Base-by-base conservation (phyloP, 2,797 vertebrate species). In the Danio tinwini region DNA sequence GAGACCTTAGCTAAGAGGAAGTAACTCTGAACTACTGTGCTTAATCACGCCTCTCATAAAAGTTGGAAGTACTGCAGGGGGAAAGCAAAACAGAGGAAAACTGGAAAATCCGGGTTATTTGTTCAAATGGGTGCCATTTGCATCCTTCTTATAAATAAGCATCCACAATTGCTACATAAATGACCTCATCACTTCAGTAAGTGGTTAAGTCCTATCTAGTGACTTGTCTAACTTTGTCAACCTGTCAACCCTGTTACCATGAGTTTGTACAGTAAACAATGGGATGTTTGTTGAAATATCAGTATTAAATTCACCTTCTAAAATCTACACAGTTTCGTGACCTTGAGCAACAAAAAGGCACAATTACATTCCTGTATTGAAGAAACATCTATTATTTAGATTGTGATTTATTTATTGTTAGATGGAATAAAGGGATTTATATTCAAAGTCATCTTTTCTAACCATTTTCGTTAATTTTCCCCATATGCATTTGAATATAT, bases 11-110 rank as follows among this genome's bases (percentile, higher is more conserved):
- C 81, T 86, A 84, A 76, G 86, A 88, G 88, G 87, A 90, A 85
- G 87, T 87, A 74, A 81, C 80, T 50, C 81, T 82, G 79, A 81
- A 86, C 85, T 80, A 82, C 85, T 53, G 81, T 72, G 16, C 82
- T 89, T 92, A 91, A 90, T 92, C 91, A 92, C 74, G n/a, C n/a
- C 84, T 85, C 87, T 89, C 90, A 85, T 91, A 89, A 92, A 92
- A 83, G 72, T 86, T 86, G 84, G 83, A 89, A 52, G 52, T 53
- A 39, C 70, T 61, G 42, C n/a, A 63, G 58, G 62, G 64, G 40
- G 42, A 50, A 65, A 56, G 7, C 5, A 72, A 4, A 56, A 67
- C 12, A 29, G 3, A 58, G 10, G 50, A 2, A 67, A 61, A 69
- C 12, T 40, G 2, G 29, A 29, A 29, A 29, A 29, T 29, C 29